A percentile compares a stretch with the other conserved stretches of the same genome.
Evolutionary conservation across 2,888 invertebrate genomes (phyloP).

Genomic region (Arrhopalites spinosus): DNA sequence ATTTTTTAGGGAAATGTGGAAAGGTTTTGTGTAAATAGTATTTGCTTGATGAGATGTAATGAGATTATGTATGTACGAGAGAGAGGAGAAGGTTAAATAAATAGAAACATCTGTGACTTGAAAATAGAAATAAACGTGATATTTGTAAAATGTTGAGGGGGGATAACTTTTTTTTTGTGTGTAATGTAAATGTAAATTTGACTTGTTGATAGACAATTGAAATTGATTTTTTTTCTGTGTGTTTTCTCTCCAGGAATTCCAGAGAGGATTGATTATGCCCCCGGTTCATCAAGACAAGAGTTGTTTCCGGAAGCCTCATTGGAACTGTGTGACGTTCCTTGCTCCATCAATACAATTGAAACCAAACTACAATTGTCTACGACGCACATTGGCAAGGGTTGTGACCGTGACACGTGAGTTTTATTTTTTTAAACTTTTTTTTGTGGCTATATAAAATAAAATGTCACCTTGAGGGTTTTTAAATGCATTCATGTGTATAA

Average conservation of each 20-base stretch:
- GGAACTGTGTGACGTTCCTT: constrained; percentile 66
- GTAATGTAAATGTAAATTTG: background rate
- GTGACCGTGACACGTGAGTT: constrained; percentile 93
- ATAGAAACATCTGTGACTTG: too few relatives aligned
- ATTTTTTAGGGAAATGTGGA: too few relatives aligned
- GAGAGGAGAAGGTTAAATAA: too few relatives aligned
- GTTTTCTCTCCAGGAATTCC: constrained; percentile 80
- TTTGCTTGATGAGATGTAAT: too few relatives aligned
- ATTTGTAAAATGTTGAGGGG: background rate
- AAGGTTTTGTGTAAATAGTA: too few relatives aligned
- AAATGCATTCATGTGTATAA: too few relatives aligned
- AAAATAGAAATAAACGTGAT: too few relatives aligned
- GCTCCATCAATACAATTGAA: constrained; percentile 58
- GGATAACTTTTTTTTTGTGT: background rate
- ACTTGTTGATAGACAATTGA: background rate
- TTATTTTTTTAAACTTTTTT: too few relatives aligned
- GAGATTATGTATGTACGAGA: too few relatives aligned
- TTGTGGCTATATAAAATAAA: too few relatives aligned
- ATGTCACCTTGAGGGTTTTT: too few relatives aligned
- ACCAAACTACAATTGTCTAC: constrained; percentile 70
- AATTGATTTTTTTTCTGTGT: constrained; percentile 36
- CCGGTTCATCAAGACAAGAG: constrained; percentile 77
- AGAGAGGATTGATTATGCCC: constrained; percentile 84
- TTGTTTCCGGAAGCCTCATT: constrained; percentile 77
- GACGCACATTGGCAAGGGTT: constrained; percentile 91